Evolutionary conservation across 2,113 vertebrate genomes (phyloP).

Genomic region (Pseudorectes ferrugineus): DNA sequence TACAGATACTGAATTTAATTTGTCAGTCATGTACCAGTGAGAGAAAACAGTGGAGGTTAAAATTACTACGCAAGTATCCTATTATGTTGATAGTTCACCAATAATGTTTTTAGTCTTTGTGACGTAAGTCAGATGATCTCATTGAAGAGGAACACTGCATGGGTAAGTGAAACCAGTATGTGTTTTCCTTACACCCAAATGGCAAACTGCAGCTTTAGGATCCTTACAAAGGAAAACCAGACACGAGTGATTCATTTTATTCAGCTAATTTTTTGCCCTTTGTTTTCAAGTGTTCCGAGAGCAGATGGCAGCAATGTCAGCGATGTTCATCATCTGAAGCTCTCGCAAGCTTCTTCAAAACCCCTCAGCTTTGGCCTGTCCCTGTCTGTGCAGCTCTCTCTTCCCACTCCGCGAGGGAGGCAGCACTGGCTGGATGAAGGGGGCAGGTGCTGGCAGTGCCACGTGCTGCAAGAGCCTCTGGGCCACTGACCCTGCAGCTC

Average conservation of each 20-base stretch:
- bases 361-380: background rate
- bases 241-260: background rate
- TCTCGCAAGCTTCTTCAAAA: background rate
- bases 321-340: background rate
- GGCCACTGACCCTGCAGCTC: background rate
- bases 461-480: background rate
- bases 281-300: background rate
- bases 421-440: background rate
- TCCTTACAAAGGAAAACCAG: background rate
- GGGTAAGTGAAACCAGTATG: background rate
- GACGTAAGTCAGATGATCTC: background rate
- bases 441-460: background rate
- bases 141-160: background rate
- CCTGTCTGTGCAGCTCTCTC: background rate
- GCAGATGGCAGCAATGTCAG: slow-evolving; percentile 28
- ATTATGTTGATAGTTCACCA: background rate
- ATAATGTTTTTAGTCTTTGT: background rate
- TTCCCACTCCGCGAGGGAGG: accelerated
- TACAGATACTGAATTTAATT: background rate
- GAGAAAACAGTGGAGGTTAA: background rate
- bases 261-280: slow-evolving; percentile 8
- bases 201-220: background rate
- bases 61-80: background rate
- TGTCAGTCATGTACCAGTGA: background rate
- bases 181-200: background rate